Evolutionary conservation across 1,140 invertebrate species (phyloP).

Genomic region (Aphelenchoides besseyi): DNA sequence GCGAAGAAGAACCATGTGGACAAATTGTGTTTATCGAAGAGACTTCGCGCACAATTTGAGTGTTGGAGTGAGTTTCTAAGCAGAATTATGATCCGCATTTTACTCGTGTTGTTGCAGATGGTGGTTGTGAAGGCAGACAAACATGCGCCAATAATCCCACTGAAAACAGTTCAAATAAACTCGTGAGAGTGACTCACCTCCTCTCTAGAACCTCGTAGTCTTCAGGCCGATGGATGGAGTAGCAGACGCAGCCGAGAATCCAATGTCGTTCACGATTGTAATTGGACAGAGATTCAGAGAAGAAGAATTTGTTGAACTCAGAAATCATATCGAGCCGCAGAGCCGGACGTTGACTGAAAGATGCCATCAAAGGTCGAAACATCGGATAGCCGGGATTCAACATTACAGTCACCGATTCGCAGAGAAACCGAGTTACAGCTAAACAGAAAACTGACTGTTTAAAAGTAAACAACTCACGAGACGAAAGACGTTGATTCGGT

Average conservation of each 20-base stretch:
- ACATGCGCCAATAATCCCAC: not conserved
- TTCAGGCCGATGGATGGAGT: not conserved
- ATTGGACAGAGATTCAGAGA: not conserved
- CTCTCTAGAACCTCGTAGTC: not conserved
- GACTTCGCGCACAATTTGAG: not conserved
- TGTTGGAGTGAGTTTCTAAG: not conserved
- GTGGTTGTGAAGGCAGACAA: not conserved
- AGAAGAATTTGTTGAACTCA: conserved; percentile 11
- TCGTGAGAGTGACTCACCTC: not conserved
- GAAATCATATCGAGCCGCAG: not conserved
- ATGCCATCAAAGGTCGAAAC: not conserved
- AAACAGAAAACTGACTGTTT: not conserved
- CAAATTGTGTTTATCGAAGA: not conserved
- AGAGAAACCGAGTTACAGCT: not conserved
- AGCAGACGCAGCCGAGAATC: not conserved
- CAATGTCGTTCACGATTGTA: not conserved
- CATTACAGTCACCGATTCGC: not conserved
- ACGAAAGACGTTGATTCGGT: conserved; percentile 11
- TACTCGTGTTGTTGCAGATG: not conserved
- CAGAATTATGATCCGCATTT: not conserved
- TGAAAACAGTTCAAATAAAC: not conserved
- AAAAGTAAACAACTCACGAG: not conserved
- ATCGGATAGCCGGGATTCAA: not conserved
- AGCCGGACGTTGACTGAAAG: not conserved
- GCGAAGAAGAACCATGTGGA: not conserved